Conservation (phyloP, 2,797 vertebrate genomes). For the Pangasius djambal region DNA sequence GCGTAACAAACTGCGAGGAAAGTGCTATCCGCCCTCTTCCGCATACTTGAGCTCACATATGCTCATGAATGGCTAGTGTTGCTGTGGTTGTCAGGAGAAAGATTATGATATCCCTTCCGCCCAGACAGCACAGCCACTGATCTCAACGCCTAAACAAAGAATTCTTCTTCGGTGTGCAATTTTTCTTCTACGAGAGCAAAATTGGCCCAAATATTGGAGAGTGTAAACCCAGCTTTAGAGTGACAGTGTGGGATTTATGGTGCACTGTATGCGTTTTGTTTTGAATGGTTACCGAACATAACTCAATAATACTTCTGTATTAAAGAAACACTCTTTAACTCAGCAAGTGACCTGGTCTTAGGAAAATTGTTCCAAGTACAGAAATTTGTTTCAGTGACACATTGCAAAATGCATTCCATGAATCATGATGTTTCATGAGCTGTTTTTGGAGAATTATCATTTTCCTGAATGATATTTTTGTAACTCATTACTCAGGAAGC, state of each 20-base stretch:
- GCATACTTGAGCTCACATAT: background rate
- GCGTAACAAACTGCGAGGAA: background rate
- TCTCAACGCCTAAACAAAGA: background rate
- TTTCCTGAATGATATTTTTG: slow-evolving; percentile 16
- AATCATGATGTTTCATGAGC: slow-evolving; percentile 3
- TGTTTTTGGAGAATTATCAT: background rate
- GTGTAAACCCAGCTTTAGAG: background rate
- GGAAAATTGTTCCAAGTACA: background rate
- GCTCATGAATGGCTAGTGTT: background rate
- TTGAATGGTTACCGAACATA: slow-evolving; percentile 7
- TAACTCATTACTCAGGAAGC: background rate
- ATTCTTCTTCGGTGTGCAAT: background rate
- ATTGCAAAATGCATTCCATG: background rate
- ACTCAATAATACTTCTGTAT: background rate
- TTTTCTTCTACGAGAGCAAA: background rate
- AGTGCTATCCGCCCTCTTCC: background rate
- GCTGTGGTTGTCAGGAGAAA: background rate
- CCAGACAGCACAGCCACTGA: background rate
- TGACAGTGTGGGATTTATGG: background rate
- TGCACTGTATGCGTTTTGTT: slow-evolving; percentile 21
- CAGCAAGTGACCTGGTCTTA: background rate
- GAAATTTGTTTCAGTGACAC: background rate
- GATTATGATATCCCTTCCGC: background rate
- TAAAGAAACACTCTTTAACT: background rate
- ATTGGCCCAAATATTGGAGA: background rate